These are phyloP conservation scores for Tetropium fuscum DNA, from an alignment of 2,888 invertebrate species.

Conservation along the genomic window DNA sequence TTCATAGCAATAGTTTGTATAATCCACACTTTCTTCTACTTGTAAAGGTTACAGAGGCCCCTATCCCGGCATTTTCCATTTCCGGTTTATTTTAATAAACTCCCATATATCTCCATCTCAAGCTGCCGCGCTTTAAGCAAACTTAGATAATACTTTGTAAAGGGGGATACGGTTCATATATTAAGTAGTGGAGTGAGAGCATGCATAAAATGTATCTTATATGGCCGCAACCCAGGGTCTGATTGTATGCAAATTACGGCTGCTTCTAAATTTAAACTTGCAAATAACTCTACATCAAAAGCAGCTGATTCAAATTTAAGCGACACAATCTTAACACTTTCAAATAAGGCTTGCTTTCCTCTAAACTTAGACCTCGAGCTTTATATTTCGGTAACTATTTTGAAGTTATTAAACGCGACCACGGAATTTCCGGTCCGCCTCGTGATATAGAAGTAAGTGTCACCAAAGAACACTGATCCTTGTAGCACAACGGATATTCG, in stretches of 20 bases:
- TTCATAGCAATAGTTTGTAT: no score
- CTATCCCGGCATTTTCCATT: not conserved
- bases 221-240: conserved; percentile 26
- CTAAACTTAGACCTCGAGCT: conserved; percentile 11
- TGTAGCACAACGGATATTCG: no score
- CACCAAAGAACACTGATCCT: no score
- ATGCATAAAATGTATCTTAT: conserved; percentile 27
- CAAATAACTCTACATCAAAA: conserved; percentile 57
- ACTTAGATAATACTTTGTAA: conserved; percentile 6
- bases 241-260: conserved; percentile 54
- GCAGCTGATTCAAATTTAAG: conserved; percentile 43
- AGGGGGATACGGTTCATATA: conserved; percentile 9
- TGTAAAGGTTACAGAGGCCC: not conserved
- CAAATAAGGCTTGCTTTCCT: conserved; percentile 6
- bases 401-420: conserved; percentile 18
- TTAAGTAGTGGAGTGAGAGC: conserved; percentile 21
- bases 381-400: conserved; percentile 8
- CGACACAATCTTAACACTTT: conserved; percentile 27
- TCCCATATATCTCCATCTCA: not conserved
- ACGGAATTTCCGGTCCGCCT: no score
- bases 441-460: no score
- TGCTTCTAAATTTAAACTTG: conserved; percentile 55
- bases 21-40: not conserved
- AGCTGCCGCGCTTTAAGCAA: conserved; percentile 1
- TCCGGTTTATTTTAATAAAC: conserved; percentile 6